phyloP scores from a whole-genome alignment of 2,888 invertebrate genomes.

The Mylabris sibirica region DNA sequence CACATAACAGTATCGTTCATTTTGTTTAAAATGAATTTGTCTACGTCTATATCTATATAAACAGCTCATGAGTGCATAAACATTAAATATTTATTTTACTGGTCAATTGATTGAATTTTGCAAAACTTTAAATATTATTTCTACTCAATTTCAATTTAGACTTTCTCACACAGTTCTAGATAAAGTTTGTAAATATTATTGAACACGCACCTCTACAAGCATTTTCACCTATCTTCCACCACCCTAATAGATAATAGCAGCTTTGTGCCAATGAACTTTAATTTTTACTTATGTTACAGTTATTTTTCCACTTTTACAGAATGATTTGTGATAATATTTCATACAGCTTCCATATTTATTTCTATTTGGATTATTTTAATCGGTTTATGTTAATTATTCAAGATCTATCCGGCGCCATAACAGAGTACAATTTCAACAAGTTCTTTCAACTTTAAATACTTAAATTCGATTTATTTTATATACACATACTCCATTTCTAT shows the following conservation, averaged over 20 bases:
- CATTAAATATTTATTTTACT: not conserved
- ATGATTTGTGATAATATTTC: not conserved
- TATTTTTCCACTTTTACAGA: not conserved
- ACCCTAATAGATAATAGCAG: not conserved
- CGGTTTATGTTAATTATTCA: constrained; percentile 6
- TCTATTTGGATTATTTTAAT: not conserved
- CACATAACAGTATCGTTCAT: not conserved
- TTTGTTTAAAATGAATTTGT: not conserved
- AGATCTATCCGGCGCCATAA: constrained; percentile 8
- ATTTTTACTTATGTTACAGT: too few species aligned
- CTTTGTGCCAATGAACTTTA: constrained; percentile 6
- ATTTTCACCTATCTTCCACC: not conserved
- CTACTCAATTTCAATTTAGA: not conserved
- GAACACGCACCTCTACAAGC: not conserved
- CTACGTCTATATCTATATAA: not conserved
- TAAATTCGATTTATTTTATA: constrained; percentile 4
- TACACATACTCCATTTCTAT: not conserved
- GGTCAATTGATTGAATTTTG: not conserved
- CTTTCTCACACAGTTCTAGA: not conserved
- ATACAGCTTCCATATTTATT: not conserved
- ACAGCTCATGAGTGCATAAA: not conserved
- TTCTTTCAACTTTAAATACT: constrained; percentile 12
- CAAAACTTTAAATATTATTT: not conserved
- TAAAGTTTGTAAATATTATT: not conserved
- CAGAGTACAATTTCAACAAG: constrained; percentile 7